phyloP scores from a whole-genome alignment of 2,797 vertebrate species.

The Acanthis flammea region DNA sequence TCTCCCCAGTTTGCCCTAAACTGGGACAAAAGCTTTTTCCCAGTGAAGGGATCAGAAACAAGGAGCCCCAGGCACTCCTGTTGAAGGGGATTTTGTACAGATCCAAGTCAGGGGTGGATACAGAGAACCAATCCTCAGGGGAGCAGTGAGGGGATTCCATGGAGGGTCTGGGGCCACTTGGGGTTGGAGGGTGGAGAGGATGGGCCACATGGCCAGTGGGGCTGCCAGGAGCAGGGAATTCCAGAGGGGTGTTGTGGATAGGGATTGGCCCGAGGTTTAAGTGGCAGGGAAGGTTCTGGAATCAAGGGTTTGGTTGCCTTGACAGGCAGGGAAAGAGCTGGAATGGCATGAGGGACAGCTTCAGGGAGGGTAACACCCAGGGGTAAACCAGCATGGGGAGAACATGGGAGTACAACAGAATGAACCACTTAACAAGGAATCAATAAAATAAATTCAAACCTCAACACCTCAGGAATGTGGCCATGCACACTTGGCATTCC shows the following conservation, averaged over 20 bases:
- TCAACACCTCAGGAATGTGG: neutral
- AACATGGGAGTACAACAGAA: neutral
- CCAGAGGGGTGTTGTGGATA: neutral
- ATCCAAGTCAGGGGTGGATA: neutral
- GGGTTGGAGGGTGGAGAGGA: neutral
- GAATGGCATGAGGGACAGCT: neutral
- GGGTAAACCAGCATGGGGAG: neutral
- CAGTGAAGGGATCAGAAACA: neutral
- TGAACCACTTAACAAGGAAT: neutral
- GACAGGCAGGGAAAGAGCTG: neutral
- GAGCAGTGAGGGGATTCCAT: neutral
- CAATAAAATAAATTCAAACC: neutral
- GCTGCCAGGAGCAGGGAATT: neutral
- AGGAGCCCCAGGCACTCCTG: neutral
- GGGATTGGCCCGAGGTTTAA: neutral
- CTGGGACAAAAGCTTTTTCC: neutral
- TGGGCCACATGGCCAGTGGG: neutral
- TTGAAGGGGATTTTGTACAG: neutral
- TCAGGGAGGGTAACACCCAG: neutral
- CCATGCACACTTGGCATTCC: neutral
- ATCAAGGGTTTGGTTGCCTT: neutral
- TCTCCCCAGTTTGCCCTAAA: too few species aligned
- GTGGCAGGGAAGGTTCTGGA: rapidly evolving
- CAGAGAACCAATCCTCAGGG: neutral
- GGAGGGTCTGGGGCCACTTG: neutral